phyloP scores from a whole-genome alignment of 1,140 invertebrate genomes.

The Alviniconcha marisindica region DNA sequence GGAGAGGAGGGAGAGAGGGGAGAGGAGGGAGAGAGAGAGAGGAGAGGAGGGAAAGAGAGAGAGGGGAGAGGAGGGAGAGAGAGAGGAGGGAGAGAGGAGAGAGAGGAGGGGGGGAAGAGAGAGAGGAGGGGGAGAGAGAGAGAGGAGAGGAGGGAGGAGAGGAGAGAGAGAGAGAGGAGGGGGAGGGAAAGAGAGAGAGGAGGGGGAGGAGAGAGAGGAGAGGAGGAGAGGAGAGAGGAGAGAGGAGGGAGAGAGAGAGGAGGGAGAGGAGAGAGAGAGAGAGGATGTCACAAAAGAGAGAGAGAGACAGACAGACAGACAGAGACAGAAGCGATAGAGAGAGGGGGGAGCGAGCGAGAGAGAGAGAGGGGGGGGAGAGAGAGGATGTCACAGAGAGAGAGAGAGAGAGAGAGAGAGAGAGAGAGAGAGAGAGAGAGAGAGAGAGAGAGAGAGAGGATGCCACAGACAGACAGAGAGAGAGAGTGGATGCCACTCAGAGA shows the following conservation, averaged over 20 bases:
- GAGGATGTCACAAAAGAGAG: neutral
- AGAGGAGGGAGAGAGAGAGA: too few species aligned
- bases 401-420: neutral
- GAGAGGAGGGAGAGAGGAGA: too few species aligned
- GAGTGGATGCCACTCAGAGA: neutral
- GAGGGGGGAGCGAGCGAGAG: too few species aligned
- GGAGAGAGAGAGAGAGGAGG: neutral
- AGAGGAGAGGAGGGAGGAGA: too few species aligned
- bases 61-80: too few species aligned
- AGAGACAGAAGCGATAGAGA: neutral
- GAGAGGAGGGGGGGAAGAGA: too few species aligned
- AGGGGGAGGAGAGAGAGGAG: neutral
- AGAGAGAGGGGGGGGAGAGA: too few species aligned
- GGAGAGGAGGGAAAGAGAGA: too few species aligned
- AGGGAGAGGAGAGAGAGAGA: neutral
- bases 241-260: neutral
- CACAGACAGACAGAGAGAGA: neutral
- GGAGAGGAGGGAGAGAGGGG: too few species aligned
- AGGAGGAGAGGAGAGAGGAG: neutral
- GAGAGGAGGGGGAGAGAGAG: too few species aligned
- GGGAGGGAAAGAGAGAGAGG: neutral
- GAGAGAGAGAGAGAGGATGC: neutral
- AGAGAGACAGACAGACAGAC: neutral
- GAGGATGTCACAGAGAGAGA: neutral
- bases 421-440: neutral